Base-by-base conservation (phyloP, 2,888 invertebrate genomes). In the Myopa tessellatipennis region DNA sequence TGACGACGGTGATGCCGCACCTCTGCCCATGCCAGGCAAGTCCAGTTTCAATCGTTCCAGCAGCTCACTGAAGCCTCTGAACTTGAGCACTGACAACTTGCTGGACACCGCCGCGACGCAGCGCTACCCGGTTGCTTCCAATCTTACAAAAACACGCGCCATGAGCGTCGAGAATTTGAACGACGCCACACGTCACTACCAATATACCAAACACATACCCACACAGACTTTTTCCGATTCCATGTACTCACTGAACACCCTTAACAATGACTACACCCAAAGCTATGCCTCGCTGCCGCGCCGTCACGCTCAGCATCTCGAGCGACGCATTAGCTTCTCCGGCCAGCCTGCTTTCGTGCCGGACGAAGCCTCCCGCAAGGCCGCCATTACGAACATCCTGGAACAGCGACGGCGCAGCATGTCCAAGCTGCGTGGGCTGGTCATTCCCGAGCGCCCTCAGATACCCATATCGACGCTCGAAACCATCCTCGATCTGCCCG, bases 401-500 rank as follows among this genome's bases (percentile, higher is more conserved):
- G 96, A 96, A 88, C 95, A 96, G 87, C 91, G 96, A 77, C 93
- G 94, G 82, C 94, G 94, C 85, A 94, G 94, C 34, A 92, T 96
- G 89, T 95, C 95, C 4, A 96, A 96, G 88, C 89, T 97, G 78
- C 92, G 96, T 85, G 96, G 96, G n/a, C 90, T 97, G 83, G 95
- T 96, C 52, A 97, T 97, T 86, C 96, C 96, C 5, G 96, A 96
- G 84, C 91, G 92, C 79, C 90, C 92, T 16, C 88, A 91, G 38
- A 90, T 92, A 81, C 87, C 90, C 4, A 81, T 82, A 80, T 88
- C 78, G 83, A 85, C 82, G 73, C 82, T 88, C 89, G 90, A 91
- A 76, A 92, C 92, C 34, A 92, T 93, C 58, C 90, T 94, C 70
- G 95, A 95, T 89, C 90, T 96, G 84, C 95, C 96, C 1, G 95